Evolutionary conservation across 2,888 invertebrate species (phyloP), one percentile per base, ranked within the genome.

Genomic region (Chorisops tibialis): DNA sequence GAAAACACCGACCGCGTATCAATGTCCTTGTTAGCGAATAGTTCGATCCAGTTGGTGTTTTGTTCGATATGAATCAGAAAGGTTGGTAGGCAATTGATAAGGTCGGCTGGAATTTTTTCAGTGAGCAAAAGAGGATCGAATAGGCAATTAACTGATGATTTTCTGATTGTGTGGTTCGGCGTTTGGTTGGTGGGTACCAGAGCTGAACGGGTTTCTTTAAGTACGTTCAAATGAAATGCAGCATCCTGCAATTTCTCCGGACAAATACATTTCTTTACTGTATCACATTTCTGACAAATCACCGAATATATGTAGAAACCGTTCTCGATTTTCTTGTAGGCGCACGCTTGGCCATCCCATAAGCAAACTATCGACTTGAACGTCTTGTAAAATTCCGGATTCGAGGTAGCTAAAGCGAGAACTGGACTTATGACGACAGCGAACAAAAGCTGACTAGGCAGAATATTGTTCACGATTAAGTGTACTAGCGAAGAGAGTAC

Each of bases 61-160:
- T 51, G 41, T 14, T 61, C 22, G 16, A 59, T 37, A 51, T 66
- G 66, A 7, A 52, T 30, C 3, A 66, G 19, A 6, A 62, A 24
- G 2, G 63, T 59, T 18, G 66, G 62, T 12, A 66, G 48, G 14
- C 39, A 38, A 43, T 14, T 60, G 19, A 66, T 45, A 9, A 65
- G 12, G 16, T 61, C 52, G 1, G 4, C 2, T 11, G 56, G 35
- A n/a, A 47, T 22, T 3, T 51, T 19, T 18, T 56, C 37, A 11
- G 22, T 9, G 9, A 12, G 4, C 11, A 54, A 18, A 5, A 35
- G 4, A 5, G 35, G 22, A 14, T 49, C 37, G 16, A 60, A 50
- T 22, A n/a, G n/a, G 21, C 39, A 14, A 4, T 60, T 54, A 12
- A 60, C 30, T 4, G 37, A 5, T 3, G 59, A 37, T 21, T 56